A percentile compares a stretch with the other conserved stretches of the same genome.
Conservation (phyloP, 2,113 vertebrate species). For the Callaeas wilsoni region DNA sequence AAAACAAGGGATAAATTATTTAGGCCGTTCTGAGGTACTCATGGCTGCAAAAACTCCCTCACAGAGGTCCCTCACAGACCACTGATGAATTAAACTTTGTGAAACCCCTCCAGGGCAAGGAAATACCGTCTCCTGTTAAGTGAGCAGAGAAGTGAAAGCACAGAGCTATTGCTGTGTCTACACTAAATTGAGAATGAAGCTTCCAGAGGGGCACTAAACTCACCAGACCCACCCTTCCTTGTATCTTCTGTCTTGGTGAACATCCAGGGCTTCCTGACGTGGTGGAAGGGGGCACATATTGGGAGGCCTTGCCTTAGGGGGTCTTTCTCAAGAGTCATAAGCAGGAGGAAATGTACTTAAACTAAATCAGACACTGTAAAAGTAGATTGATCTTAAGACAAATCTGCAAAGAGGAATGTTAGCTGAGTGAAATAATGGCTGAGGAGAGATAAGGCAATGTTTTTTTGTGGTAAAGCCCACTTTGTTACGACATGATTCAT, state of each 20-base stretch:
- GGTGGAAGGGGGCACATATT: neutral
- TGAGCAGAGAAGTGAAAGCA: neutral
- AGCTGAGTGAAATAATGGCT: neutral
- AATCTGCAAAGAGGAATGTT: neutral
- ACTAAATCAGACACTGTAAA: neutral
- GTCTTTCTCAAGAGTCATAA: neutral
- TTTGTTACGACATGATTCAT: neutral
- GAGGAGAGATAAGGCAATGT: neutral
- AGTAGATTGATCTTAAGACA: neutral
- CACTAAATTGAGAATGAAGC: neutral
- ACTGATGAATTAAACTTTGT: neutral
- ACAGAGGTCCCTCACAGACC: neutral
- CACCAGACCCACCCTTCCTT: neutral
- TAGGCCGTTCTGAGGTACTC: constrained; percentile 1
- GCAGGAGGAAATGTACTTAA: neutral
- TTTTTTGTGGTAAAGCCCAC: neutral
- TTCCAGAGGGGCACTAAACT: neutral
- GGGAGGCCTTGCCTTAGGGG: accelerated
- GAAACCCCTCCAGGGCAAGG: neutral
- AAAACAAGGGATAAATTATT: constrained; percentile 33
- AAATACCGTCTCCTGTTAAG: neutral
- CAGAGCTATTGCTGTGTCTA: neutral
- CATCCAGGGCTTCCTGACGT: neutral
- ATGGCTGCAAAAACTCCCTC: neutral
- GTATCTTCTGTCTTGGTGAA: neutral